These are phyloP conservation scores for Metallyticus violacea DNA, from an alignment of 2,888 invertebrate species.

Conservation along the genomic window DNA sequence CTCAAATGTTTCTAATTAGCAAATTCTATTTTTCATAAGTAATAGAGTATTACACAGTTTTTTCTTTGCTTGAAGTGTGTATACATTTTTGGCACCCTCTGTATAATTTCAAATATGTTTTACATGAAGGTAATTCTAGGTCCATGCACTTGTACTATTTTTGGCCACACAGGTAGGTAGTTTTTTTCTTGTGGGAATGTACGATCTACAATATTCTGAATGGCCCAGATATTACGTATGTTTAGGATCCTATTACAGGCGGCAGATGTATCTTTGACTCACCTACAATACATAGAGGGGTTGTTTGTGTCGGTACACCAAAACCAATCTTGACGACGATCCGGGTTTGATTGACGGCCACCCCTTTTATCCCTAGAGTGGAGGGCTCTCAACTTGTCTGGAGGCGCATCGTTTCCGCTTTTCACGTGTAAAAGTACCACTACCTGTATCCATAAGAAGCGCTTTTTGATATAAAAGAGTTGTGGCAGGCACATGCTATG, in stretches of 20 bases:
- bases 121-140: too few relatives aligned
- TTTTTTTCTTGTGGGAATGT: neutral
- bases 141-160: too few relatives aligned
- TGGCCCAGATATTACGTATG: neutral
- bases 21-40: too few relatives aligned
- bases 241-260: neutral
- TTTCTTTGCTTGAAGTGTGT: too few relatives aligned
- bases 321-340: neutral
- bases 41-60: too few relatives aligned
- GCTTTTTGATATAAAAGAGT: neutral
- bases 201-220: too few relatives aligned
- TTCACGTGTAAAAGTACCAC: too few relatives aligned
- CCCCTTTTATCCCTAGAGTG: neutral
- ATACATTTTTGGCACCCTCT: too few relatives aligned
- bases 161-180: neutral
- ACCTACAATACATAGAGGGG: neutral
- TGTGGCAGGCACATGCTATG: neutral
- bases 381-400: neutral
- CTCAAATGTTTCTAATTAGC: too few relatives aligned
- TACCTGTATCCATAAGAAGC: too few relatives aligned
- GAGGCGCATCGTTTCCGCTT: neutral
- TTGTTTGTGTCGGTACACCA: neutral
- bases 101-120: too few relatives aligned
- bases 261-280: neutral
- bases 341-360: neutral